Base-by-base conservation (phyloP, 2,888 invertebrate species). In the Cyclophora albipunctata region DNA sequence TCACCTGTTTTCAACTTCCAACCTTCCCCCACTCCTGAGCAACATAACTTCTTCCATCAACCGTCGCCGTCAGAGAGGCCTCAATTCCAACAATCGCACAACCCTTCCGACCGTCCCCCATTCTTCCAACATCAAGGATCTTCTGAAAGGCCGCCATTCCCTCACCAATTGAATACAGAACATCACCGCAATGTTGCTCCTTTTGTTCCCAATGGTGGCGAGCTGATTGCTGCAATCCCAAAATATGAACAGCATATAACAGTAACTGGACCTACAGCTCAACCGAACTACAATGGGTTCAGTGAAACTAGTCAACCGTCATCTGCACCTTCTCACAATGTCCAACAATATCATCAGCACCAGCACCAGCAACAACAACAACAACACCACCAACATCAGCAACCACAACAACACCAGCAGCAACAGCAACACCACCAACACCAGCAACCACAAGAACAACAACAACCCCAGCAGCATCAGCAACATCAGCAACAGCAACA, bases 241-340 rank as follows among this genome's bases (percentile, higher is more conserved):
- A 94, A 94, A 81, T 92, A 91, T 59, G 95, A 96, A 77, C 94
- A 95, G 62, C 95, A 95, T 63, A 90, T 93, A 56, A 91, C 93
- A 7, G 87, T 91, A n/a, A 81, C 84, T 63, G 82, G 78, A 45
- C 73, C 84, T 47, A 75, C 77, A 45, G 58, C 64, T 47, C 67
- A 77, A 66, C 62, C 77, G 33, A 69, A 73, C 56, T 77, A 75
- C 54, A 76, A 66, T 57, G 72, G 71, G 7, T 66, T 84, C 20
- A 74, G 69, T 60, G 73, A 73, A 45, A 50, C 74, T 50, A 64
- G 60, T 55, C 64, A 74, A 60, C 62, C 75, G 58, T 59, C 69
- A 55, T 52, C 63, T 50, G 53, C 64, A 40, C 49, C 66, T 48
- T 55, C 44, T 49, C 69, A 60, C 51, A 63, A 61, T 6, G 60